phyloP scores from a whole-genome alignment of 2,888 invertebrate genomes.

The Glyphotaelius pellucidus region DNA sequence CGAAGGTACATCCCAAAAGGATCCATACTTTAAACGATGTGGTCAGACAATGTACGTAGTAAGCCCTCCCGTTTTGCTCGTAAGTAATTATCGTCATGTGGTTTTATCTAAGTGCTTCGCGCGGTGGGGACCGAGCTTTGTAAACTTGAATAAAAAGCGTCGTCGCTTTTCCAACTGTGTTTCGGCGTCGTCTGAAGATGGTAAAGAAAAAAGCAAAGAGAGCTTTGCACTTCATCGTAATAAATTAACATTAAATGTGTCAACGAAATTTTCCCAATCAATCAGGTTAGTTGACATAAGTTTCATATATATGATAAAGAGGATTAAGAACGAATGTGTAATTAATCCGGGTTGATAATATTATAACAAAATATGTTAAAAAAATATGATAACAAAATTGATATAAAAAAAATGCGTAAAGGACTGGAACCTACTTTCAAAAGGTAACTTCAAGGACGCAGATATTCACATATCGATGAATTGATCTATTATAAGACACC shows the following conservation, averaged over 20 bases:
- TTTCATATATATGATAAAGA: background rate
- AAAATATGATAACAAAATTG: background rate
- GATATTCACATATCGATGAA: background rate
- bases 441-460: background rate
- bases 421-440: no score
- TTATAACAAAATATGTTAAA: no score
- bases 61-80: background rate
- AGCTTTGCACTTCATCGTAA: background rate
- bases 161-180: conserved; percentile 30
- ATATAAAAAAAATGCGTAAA: background rate
- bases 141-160: conserved; percentile 51
- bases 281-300: background rate
- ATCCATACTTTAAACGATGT: background rate
- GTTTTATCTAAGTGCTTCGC: background rate
- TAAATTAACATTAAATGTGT: background rate
- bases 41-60: background rate
- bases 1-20: conserved; percentile 10
- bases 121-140: conserved; percentile 31
- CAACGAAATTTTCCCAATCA: background rate
- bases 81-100: background rate
- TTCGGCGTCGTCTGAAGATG: conserved; percentile 7
- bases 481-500: no score
- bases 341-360: background rate
- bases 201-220: background rate
- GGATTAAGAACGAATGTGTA: background rate